These are phyloP conservation scores for Drosophila anomalipes DNA, from an alignment of 2,888 invertebrate genomes.

Conservation along the genomic window DNA sequence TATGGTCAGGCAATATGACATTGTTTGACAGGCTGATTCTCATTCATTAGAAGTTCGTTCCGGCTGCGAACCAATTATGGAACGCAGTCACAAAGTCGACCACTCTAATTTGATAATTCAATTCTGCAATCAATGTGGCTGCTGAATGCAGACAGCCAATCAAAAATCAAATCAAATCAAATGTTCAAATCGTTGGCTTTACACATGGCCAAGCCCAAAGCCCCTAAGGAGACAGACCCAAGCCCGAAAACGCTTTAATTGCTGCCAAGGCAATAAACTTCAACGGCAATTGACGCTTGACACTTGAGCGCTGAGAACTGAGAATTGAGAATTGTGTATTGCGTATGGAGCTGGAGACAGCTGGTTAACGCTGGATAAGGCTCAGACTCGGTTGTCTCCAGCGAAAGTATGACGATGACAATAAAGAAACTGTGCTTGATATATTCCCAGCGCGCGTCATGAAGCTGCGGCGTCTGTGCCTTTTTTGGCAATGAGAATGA, in stretches of 20 bases:
- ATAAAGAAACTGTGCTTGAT: conserved; percentile 18
- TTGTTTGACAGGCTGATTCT: conserved; percentile 11
- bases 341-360: conserved; percentile 16
- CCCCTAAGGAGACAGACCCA: conserved; percentile 18
- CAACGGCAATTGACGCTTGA: conserved; percentile 78
- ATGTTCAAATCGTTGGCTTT: conserved; percentile 54
- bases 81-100: conserved; percentile 26
- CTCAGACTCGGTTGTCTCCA: conserved; percentile 23
- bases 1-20: conserved; percentile 11
- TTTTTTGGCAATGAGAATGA: conserved; percentile 68
- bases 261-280: conserved; percentile 80
- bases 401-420: conserved; percentile 72
- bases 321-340: conserved; percentile 12
- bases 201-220: conserved; percentile 59
- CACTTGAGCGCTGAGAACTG: conserved; percentile 65
- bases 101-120: conserved; percentile 74
- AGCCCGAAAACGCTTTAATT: conserved; percentile 65
- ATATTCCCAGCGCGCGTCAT: conserved; percentile 78
- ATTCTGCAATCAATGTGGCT: conserved; percentile 61
- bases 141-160: conserved; percentile 64
- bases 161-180: conserved; percentile 64
- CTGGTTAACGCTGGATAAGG: conserved; percentile 7
- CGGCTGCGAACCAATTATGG: conserved; percentile 46
- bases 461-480: conserved; percentile 79
- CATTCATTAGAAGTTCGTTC: conserved; percentile 25